Conservation (phyloP, 2,888 invertebrate genomes). For the Beris morrisii region DNA sequence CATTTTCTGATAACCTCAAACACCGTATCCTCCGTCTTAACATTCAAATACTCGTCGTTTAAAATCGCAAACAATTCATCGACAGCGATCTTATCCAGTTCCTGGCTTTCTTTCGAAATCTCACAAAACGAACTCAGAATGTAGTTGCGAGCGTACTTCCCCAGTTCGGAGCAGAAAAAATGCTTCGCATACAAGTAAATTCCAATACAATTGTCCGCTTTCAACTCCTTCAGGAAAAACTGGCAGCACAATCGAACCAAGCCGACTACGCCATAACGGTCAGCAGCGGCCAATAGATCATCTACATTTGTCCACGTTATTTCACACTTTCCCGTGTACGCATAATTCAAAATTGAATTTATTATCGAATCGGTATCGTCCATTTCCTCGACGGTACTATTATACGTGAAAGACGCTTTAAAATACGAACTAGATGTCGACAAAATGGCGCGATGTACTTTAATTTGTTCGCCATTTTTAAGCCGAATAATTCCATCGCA, state of each 20-base stretch:
- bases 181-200: constrained; percentile 70
- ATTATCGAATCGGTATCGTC: constrained; percentile 64
- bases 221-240: constrained; percentile 65
- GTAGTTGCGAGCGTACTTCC: constrained; percentile 63
- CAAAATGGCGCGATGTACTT: constrained; percentile 70
- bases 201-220: constrained; percentile 70
- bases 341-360: constrained; percentile 70
- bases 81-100: constrained; percentile 64
- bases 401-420: constrained; percentile 71
- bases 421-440: constrained; percentile 75
- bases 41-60: constrained; percentile 71
- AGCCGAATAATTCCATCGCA: constrained; percentile 69
- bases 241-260: constrained; percentile 71
- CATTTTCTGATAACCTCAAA: constrained; percentile 74
- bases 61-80: constrained; percentile 68
- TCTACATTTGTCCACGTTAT: constrained; percentile 70
- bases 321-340: constrained; percentile 70
- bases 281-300: constrained; percentile 68
- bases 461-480: constrained; percentile 65
- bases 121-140: constrained; percentile 64
- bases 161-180: constrained; percentile 70
- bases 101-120: constrained; percentile 63
- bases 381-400: constrained; percentile 42
- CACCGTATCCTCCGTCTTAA: constrained; percentile 71
- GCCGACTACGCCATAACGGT: constrained; percentile 73